phyloP scores from a whole-genome alignment of 1,140 invertebrate genomes.

The Pteromalus puparum region DNA sequence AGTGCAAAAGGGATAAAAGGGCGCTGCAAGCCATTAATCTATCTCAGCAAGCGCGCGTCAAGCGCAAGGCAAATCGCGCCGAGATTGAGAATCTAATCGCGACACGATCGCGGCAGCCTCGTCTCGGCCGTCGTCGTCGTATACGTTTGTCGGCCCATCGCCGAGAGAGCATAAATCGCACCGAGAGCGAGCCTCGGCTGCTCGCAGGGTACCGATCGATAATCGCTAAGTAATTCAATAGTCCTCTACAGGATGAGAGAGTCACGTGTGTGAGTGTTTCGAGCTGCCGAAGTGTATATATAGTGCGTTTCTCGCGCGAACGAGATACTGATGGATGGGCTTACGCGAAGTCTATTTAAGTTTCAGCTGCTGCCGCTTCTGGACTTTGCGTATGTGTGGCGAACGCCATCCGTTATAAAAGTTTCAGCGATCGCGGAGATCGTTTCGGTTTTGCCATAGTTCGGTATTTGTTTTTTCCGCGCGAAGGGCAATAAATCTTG shows the following conservation, averaged over 20 bases:
- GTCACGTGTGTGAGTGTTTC: neutral
- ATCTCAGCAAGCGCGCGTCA: slow-evolving; percentile 15
- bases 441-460: too few species aligned
- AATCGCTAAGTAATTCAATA: slow-evolving; percentile 32
- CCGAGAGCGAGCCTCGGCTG: neutral
- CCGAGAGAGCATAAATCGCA: slow-evolving; percentile 1
- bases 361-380: neutral
- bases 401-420: neutral
- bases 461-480: too few species aligned
- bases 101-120: slow-evolving; percentile 7
- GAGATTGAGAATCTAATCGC: slow-evolving; percentile 36
- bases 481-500: too few species aligned
- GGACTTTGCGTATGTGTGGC: too few species aligned
- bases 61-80: slow-evolving; percentile 8
- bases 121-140: neutral
- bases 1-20: neutral
- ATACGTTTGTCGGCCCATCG: neutral
- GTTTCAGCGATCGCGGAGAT: neutral
- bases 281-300: neutral
- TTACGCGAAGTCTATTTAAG: neutral
- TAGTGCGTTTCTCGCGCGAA: neutral
- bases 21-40: slow-evolving; percentile 32
- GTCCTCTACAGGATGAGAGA: neutral
- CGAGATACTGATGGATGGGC: neutral
- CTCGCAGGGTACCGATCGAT: neutral